Evolutionary conservation across 2,797 vertebrate species (phyloP).

Genomic region (Mormyrus proboscirostris): DNA sequence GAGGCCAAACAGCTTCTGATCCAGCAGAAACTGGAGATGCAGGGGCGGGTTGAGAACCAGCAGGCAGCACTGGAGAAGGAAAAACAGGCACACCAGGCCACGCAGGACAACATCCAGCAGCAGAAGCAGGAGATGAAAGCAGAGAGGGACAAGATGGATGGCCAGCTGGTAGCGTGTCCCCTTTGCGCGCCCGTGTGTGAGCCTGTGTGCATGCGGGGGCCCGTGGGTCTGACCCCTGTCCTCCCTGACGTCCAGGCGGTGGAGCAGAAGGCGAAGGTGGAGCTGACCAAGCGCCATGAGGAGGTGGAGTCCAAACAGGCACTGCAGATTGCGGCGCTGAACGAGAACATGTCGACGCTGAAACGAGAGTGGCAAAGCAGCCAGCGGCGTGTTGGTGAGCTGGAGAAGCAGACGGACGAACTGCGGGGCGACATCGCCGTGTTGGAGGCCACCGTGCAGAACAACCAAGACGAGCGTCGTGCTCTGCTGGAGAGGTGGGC

Average conservation of each 20-base stretch:
- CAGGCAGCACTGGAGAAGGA: slow-evolving; percentile 71
- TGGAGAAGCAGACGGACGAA: slow-evolving; percentile 95
- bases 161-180: slow-evolving; percentile 69
- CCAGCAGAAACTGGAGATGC: slow-evolving; percentile 90
- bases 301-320: slow-evolving; percentile 74
- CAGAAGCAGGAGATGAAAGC: slow-evolving; percentile 72
- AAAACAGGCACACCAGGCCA: slow-evolving; percentile 67
- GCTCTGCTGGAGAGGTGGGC: slow-evolving; percentile 83
- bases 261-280: slow-evolving; percentile 76
- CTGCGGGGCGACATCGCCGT: slow-evolving; percentile 93
- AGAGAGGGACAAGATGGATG: slow-evolving; percentile 65
- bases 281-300: slow-evolving; percentile 71
- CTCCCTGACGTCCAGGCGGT: slow-evolving; percentile 50
- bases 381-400: slow-evolving; percentile 79
- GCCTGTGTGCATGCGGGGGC: not conserved
- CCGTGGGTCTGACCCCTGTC: not conserved
- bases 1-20: slow-evolving; percentile 90
- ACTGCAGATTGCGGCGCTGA: slow-evolving; percentile 84
- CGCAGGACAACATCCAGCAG: slow-evolving; percentile 66
- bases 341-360: slow-evolving; percentile 90
- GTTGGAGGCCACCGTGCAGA: slow-evolving; percentile 92
- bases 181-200: not conserved
- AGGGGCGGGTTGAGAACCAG: slow-evolving; percentile 68
- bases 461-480: slow-evolving; percentile 94
- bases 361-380: slow-evolving; percentile 95